Percentiles rank a stretch among this genome's conserved stretches.
Conservation (phyloP, 2,797 vertebrate species). For the Gymnoscopelus microlampas region DNA sequence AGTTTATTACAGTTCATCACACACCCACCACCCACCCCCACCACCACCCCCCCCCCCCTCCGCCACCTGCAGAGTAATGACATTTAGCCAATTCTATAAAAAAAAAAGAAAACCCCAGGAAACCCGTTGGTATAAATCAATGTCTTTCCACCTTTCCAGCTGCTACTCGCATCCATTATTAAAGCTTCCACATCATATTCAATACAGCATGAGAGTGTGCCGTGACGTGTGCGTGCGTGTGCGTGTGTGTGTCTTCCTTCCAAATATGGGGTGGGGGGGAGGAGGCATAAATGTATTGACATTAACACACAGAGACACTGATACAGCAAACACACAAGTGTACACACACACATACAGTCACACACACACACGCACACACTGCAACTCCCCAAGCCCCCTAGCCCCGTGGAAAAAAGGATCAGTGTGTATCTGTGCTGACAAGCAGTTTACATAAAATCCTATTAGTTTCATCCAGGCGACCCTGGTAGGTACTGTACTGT, state of each 20-base stretch:
- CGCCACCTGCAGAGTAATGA: constrained; percentile 83
- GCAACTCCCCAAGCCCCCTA: constrained; percentile 42
- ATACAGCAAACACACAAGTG: constrained; percentile 9
- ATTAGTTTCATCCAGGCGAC: constrained; percentile 74
- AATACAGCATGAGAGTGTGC: constrained; percentile 49
- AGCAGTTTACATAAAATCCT: constrained; percentile 82
- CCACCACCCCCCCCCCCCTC: constrained; percentile 22
- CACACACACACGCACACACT: constrained; percentile 38
- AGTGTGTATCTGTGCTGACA: constrained; percentile 80
- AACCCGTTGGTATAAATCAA: constrained; percentile 84
- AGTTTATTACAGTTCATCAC: constrained; percentile 85
- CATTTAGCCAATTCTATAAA: constrained; percentile 86
- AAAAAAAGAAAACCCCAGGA: constrained; percentile 74
- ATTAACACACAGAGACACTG: constrained; percentile 41
- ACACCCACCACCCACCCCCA: too few species aligned
- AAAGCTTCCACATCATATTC: constrained; percentile 79
- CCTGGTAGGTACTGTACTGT: constrained; percentile 52
- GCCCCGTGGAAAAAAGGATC: constrained; percentile 76
- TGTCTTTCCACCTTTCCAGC: constrained; percentile 79
- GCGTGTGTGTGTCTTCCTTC: constrained; percentile 31
- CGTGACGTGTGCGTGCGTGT: constrained; percentile 47
- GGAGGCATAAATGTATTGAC: constrained; percentile 55
- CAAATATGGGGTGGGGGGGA: constrained; percentile 42
- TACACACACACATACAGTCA: constrained; percentile 35
- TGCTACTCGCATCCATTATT: constrained; percentile 82